Evolutionary conservation across 2,888 invertebrate genomes (phyloP).

Genomic region (Melipona bicolor): DNA sequence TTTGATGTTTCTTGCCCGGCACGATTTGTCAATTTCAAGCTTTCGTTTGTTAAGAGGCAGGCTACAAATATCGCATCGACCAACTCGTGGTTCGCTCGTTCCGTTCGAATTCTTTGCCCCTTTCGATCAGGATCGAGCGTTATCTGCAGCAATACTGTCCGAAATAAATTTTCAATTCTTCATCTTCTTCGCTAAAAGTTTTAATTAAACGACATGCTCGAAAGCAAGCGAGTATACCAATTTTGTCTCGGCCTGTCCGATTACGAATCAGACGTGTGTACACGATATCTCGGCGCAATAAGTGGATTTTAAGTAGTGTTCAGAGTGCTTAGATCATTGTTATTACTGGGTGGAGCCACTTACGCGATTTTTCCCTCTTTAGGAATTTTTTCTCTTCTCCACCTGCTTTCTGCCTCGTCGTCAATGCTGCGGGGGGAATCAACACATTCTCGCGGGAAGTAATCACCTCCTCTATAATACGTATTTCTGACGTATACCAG

Average conservation of each 20-base stretch:
- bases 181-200: too few relatives aligned
- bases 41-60: not conserved
- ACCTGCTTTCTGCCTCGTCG: not conserved
- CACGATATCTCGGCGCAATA: too few relatives aligned
- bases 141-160: too few relatives aligned
- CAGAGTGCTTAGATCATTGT: not conserved
- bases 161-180: too few relatives aligned
- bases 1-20: not conserved
- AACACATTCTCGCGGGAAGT: constrained; percentile 15
- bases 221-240: too few relatives aligned
- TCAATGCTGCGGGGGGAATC: constrained; percentile 1
- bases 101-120: too few relatives aligned
- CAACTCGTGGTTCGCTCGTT: too few relatives aligned
- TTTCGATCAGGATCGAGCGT: too few relatives aligned
- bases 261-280: too few relatives aligned
- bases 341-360: not conserved
- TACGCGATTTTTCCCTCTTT: not conserved
- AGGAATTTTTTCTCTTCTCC: not conserved
- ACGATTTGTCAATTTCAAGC: not conserved
- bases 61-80: not conserved
- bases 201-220: too few relatives aligned
- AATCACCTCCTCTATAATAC: constrained; percentile 2
- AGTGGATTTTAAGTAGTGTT: not conserved
- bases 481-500: constrained; percentile 5
- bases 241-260: too few relatives aligned